These are phyloP conservation scores for Conus canariensis DNA, from an alignment of 2,888 invertebrate genomes.

Conservation along the genomic window DNA sequence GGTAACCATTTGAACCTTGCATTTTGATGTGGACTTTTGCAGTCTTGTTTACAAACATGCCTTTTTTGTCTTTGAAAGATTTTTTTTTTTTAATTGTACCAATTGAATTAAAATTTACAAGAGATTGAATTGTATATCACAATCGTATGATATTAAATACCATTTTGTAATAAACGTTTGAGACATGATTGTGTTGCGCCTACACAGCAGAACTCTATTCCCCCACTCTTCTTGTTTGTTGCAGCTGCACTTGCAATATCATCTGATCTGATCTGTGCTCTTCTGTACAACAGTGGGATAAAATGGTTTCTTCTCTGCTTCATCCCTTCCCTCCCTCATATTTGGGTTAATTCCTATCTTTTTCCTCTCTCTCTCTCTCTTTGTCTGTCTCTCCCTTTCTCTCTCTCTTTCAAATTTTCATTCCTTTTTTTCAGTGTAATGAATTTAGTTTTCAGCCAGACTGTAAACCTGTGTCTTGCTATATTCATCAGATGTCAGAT, in stretches of 20 bases:
- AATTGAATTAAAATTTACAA: slow-evolving; percentile 38
- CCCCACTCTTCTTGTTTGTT: not conserved
- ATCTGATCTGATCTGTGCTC: not conserved
- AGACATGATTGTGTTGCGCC: slow-evolving; percentile 39
- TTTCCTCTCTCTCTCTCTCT: not conserved
- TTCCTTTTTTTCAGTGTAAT: not conserved
- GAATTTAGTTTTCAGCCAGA: not conserved
- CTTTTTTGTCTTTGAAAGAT: not conserved
- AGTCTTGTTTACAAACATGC: slow-evolving; percentile 7
- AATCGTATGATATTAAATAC: slow-evolving; percentile 46
- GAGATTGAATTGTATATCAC: slow-evolving; percentile 35
- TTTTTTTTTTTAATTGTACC: slow-evolving; percentile 38
- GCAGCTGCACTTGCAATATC: slow-evolving; percentile 17
- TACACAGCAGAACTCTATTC: slow-evolving; percentile 9
- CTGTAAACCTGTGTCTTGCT: no score
- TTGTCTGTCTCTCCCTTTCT: not conserved
- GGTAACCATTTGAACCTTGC: slow-evolving; percentile 9
- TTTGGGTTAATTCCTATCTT: not conserved
- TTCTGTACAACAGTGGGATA: not conserved
- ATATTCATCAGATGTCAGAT: no score
- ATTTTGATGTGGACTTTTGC: slow-evolving; percentile 19
- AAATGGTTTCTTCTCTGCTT: not conserved
- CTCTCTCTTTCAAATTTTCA: not conserved
- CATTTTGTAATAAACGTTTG: slow-evolving; percentile 44
- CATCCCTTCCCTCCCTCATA: not conserved